Base-by-base conservation (phyloP, 2,797 vertebrate genomes). In the Parotocinclus haroldoi region DNA sequence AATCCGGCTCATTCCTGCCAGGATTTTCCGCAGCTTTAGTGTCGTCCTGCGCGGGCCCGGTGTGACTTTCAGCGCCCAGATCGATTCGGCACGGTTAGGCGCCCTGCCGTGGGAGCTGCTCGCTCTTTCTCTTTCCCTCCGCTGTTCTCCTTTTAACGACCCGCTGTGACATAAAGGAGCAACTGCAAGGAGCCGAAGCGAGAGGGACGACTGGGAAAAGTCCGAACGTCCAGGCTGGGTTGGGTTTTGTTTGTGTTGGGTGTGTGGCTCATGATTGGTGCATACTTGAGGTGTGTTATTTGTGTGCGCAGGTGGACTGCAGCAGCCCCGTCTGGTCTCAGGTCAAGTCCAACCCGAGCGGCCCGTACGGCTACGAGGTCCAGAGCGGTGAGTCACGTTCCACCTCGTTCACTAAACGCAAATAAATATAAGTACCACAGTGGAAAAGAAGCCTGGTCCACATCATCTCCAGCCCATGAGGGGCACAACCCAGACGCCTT, bases 281-380 rank as follows among this genome's bases (percentile, higher is more conserved):
- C 16, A 8, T 14, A 4, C 3, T 0, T 19, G 16, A 10, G 1
- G 13, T 10, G 9, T 37, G 9, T 27, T 4, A 10, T 48, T 37
- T 18, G 38, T 61, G 76, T 76, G 79, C 10, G 89, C 87, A 99
- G 96, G 81, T 84, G 11, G 94, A 93, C 75, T 92, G 93, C 80
- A 93, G 84, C 87, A 98, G 94, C 77, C 95, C 95, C 1, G 75
- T 90, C 78, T 99, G 96, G 95, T 89, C 91, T 58, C 91, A 91
- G 79, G 88, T 93, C 81, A 93, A 85, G 83, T 86, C 88, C 80
- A 89, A 89, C 84, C 93, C 92, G 84, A 86, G 91, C 75, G 84
- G 78, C 54, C 61, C 86, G 61, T 96, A 93, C 82, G 92, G 88
- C 59, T 87, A 93, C 62, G 89, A 91, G 56, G 71, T 86, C 38